Conservation (phyloP, 2,888 invertebrate genomes). For the Xestia xanthographa region DNA sequence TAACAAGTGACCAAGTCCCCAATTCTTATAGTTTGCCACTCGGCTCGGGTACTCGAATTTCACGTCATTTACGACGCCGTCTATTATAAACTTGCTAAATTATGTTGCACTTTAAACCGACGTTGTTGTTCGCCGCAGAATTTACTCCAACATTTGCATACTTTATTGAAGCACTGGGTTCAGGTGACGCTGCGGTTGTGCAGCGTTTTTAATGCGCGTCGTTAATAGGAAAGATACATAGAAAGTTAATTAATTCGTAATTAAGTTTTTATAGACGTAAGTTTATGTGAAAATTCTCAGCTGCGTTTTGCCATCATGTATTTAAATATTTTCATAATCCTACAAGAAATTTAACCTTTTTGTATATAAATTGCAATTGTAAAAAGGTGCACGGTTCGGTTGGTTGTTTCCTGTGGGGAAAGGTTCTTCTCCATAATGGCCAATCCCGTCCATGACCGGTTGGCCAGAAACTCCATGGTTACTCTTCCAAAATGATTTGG, state of each 20-base stretch:
- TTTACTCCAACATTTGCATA: conserved; percentile 51
- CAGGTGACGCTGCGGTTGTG: conserved; percentile 1
- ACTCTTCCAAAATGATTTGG: no score
- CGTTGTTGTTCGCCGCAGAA: conserved; percentile 25
- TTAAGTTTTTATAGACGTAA: neutral
- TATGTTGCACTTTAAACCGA: conserved; percentile 35
- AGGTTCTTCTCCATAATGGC: no score
- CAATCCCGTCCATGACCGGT: no score
- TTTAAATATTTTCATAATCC: neutral
- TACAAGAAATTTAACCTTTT: no score
- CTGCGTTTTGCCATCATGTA: neutral
- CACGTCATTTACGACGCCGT: conserved; percentile 26
- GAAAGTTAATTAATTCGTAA: neutral
- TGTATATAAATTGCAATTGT: no score
- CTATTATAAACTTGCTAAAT: conserved; percentile 59
- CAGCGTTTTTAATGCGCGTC: conserved; percentile 27
- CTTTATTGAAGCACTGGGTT: conserved; percentile 24
- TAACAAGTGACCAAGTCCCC: conserved; percentile 22
- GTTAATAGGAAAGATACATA: neutral
- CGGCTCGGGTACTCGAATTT: conserved; percentile 15
- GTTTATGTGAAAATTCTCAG: neutral
- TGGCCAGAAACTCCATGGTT: no score
- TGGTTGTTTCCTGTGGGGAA: no score
- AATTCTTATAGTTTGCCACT: conserved; percentile 28
- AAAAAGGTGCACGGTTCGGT: no score